Conservation (phyloP, 2,797 vertebrate species). For the Gymnoscopelus microlampas region DNA sequence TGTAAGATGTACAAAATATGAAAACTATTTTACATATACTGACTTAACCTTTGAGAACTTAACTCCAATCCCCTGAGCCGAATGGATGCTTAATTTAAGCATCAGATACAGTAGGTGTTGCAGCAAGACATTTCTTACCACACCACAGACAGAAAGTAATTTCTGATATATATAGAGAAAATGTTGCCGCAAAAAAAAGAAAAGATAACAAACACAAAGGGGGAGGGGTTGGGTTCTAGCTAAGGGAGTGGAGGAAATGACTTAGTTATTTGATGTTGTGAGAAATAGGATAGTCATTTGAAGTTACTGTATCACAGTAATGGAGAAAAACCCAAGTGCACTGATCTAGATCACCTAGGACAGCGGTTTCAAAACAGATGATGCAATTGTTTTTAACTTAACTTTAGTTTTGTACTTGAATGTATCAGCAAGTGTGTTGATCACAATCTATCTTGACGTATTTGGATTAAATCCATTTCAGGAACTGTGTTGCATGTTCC, state of each 20-base stretch:
- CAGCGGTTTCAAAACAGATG: slow-evolving; percentile 30
- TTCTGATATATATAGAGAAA: slow-evolving; percentile 42
- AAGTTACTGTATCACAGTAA: slow-evolving; percentile 28
- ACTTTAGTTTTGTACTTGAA: too few relatives aligned
- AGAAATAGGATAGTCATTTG: slow-evolving; percentile 16
- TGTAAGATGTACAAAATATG: too few relatives aligned
- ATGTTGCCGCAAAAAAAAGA: slow-evolving; percentile 41
- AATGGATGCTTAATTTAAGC: slow-evolving; percentile 1
- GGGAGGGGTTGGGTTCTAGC: slow-evolving; percentile 31
- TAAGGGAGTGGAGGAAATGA: slow-evolving; percentile 32
- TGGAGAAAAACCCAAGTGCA: slow-evolving; percentile 50
- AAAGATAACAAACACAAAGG: slow-evolving; percentile 20
- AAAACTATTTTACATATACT: too few relatives aligned
- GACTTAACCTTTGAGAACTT: too few relatives aligned
- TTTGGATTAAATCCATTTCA: too few relatives aligned
- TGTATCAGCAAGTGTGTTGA: too few relatives aligned
- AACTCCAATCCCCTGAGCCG: too few relatives aligned
- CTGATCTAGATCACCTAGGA: slow-evolving; percentile 24
- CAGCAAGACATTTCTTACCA: slow-evolving; percentile 10
- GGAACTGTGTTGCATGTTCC: too few relatives aligned
- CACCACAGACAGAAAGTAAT: slow-evolving; percentile 8
- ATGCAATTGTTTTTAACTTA: slow-evolving; percentile 2
- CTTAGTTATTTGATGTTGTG: slow-evolving; percentile 29
- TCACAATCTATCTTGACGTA: too few relatives aligned
- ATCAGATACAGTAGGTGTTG: neutral